A percentile compares a stretch with the other conserved stretches of the same genome.
These are phyloP conservation scores for Cantharis flavilabris DNA, from an alignment of 2,888 invertebrate genomes.

Conservation along the genomic window DNA sequence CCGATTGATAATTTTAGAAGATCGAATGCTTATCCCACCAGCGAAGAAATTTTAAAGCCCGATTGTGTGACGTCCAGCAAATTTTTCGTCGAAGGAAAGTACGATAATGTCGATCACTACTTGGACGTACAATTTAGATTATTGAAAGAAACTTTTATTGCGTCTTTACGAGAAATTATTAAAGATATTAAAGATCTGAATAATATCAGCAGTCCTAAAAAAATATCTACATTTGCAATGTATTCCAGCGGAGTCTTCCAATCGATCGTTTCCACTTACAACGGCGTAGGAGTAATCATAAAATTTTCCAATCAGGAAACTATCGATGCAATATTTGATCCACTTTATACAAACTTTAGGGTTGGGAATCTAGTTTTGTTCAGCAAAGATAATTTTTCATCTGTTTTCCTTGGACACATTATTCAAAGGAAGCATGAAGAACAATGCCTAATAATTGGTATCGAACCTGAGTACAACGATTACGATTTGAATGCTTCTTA, in stretches of 20 bases:
- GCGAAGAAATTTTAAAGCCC: constrained; percentile 49
- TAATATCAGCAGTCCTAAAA: constrained; percentile 6
- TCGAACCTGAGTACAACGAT: constrained; percentile 28
- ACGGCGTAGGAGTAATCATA: constrained; percentile 53
- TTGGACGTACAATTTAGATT: constrained; percentile 78
- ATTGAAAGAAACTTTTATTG: constrained; percentile 78
- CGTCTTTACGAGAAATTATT: constrained; percentile 69
- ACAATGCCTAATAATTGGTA: background rate
- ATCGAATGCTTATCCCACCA: constrained; percentile 60
- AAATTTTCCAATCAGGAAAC: constrained; percentile 37
- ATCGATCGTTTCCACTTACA: constrained; percentile 51
- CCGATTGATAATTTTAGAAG: constrained; percentile 56
- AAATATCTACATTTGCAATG: constrained; percentile 48
- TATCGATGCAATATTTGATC: background rate
- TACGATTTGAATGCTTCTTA: constrained; percentile 46
- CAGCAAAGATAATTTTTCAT: constrained; percentile 69
- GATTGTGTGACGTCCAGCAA: constrained; percentile 59
- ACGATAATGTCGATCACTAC: constrained; percentile 70
- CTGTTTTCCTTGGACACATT: constrained; percentile 72
- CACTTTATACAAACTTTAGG: too few species aligned
- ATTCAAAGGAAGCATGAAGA: constrained; percentile 62
- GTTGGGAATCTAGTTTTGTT: constrained; percentile 64
- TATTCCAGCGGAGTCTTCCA: constrained; percentile 58
- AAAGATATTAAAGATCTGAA: constrained; percentile 32
- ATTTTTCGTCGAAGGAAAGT: constrained; percentile 66